Evolutionary conservation across 2,888 invertebrate species (phyloP).

Genomic region (Sepioteuthis lessoniana): DNA sequence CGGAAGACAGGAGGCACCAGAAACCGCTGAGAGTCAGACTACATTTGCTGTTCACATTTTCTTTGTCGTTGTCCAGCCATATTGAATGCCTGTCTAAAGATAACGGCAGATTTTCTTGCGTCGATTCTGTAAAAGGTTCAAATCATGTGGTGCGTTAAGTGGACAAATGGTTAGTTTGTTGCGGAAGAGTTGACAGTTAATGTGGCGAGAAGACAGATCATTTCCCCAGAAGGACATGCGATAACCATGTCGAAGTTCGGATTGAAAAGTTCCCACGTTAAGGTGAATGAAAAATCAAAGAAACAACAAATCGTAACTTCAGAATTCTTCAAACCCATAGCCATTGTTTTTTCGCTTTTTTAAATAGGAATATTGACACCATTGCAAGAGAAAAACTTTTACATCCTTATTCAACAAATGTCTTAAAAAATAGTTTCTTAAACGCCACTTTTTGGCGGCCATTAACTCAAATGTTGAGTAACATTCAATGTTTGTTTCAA

Average conservation of each 20-base stretch:
- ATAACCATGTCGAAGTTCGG: background rate
- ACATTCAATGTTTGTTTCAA: too few relatives aligned
- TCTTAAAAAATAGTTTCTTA: too few relatives aligned
- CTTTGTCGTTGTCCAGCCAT: background rate
- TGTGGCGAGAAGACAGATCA: background rate
- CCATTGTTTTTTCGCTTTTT: background rate
- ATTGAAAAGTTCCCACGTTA: background rate
- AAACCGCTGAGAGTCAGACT: background rate
- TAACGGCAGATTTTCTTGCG: background rate
- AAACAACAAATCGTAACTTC: background rate
- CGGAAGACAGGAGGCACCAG: background rate
- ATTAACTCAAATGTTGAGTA: too few relatives aligned
- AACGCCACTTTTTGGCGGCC: too few relatives aligned
- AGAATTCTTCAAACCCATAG: background rate
- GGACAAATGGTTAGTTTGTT: background rate
- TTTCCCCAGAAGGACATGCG: background rate
- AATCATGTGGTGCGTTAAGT: background rate
- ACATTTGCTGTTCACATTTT: background rate
- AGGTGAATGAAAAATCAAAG: background rate
- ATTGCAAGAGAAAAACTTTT: too few relatives aligned
- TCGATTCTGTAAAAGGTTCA: background rate
- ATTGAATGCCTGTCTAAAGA: background rate
- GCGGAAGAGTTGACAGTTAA: background rate
- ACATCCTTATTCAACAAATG: too few relatives aligned
- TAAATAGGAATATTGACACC: background rate